Evolutionary conservation across 1,140 invertebrate genomes (phyloP), one percentile per base, ranked within the genome.

Genomic region (Dinothrombium tinctorium): DNA sequence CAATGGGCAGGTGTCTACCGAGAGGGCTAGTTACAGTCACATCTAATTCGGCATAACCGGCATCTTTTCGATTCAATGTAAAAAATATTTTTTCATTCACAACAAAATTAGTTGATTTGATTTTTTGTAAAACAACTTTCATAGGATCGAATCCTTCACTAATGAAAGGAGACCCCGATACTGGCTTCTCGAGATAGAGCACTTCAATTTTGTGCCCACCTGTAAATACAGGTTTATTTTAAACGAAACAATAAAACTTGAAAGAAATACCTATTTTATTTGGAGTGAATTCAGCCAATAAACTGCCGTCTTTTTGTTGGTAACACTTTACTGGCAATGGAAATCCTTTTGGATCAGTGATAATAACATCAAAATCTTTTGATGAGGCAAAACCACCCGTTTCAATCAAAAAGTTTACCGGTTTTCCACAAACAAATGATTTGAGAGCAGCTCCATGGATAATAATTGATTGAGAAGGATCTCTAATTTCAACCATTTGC

Each of bases 111-210:
- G 71, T 72, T 33, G 72, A 70, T 20, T 72, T 74, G 17, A 80
- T 61, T 43, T 75, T 73, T 43, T 65, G 57, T 17, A 71, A 51
- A 14, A 54, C 49, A 29, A 71, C 65, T 63, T 75, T 78, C 29
- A 69, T 71, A 9, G 83, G 69, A 61, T 98, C 87, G 55, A 83
- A 92, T 1, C 86, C 79, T 59, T 95, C 82, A 53, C 89, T 92
- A 43, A 71, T 76, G 60, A 87, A 98, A 14, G 92, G 92, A 48
- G 86, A 94, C 15, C 89, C 87, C n/a, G 74, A 67, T 15, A 98
- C 70, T 14, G 78, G 72, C 53, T 86, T 81, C 0, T 83, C 79
- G 45, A 79, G 73, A 57, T 89, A 87, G 11, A 89, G 63, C 2
- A 96, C 86, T 57, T 96, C 75, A 45, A 82, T 72, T 49, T 69